Evolutionary conservation across 23 tunicate species (phyloP).

Genomic region (Botrylloides violaceus): DNA sequence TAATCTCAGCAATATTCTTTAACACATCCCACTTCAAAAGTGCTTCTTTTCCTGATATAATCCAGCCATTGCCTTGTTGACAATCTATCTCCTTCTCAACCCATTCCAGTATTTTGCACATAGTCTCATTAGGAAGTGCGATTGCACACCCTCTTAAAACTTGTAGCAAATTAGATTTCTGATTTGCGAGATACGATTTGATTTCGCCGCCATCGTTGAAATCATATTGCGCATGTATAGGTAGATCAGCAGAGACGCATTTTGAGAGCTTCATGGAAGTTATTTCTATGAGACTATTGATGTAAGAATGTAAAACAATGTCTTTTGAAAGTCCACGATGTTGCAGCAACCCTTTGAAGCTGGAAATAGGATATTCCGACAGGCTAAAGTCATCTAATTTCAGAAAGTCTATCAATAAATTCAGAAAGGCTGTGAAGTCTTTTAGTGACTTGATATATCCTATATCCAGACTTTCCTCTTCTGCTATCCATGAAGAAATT

Average conservation of each 20-base stretch:
- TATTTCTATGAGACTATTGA: slow-evolving; percentile 33
- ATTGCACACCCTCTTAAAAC: slow-evolving; percentile 31
- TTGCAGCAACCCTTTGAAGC: slow-evolving; percentile 31
- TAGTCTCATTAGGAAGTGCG: slow-evolving; percentile 15
- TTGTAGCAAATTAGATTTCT: slow-evolving; percentile 10
- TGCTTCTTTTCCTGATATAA: neutral
- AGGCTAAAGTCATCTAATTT: slow-evolving; percentile 33
- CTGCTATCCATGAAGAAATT: slow-evolving; percentile 28
- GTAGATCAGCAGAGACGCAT: neutral
- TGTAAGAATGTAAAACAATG: slow-evolving; percentile 8
- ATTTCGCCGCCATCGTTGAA: slow-evolving; percentile 55
- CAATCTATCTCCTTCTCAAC: neutral
- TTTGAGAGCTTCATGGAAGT: slow-evolving; percentile 15
- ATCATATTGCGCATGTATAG: slow-evolving; percentile 40
- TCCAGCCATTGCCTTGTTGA: neutral
- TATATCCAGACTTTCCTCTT: slow-evolving; percentile 5
- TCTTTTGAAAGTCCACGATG: slow-evolving; percentile 31
- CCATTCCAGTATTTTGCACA: slow-evolving; percentile 24
- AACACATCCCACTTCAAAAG: slow-evolving; percentile 13
- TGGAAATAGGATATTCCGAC: slow-evolving; percentile 17
- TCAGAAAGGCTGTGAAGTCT: slow-evolving; percentile 32
- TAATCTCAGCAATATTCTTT: neutral
- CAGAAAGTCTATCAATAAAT: slow-evolving; percentile 28
- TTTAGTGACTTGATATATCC: slow-evolving; percentile 16
- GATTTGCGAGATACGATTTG: neutral